Conservation (phyloP, 2,797 vertebrate genomes). For the Micrastur ruficollis region DNA sequence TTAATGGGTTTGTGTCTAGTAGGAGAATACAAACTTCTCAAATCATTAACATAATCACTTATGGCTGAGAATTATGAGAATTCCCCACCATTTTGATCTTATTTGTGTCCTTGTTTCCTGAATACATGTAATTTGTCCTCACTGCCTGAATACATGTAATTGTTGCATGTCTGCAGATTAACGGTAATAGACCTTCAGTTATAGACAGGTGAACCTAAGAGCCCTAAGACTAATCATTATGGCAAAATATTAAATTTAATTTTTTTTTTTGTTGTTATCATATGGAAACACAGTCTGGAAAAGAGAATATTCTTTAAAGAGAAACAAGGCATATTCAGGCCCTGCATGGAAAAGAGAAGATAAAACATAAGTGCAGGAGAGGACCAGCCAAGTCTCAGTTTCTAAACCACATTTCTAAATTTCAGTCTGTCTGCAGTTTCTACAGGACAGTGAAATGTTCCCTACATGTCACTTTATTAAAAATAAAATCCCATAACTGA, state of each 20-base stretch:
- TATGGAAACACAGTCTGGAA: neutral
- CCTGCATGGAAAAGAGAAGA: neutral
- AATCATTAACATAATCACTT: neutral
- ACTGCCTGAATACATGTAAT: neutral
- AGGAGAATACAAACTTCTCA: neutral
- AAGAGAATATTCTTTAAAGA: neutral
- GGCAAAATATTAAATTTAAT: neutral
- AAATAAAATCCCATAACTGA: neutral
- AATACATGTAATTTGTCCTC: neutral
- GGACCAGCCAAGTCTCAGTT: neutral
- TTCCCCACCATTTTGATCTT: neutral
- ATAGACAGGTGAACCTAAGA: neutral
- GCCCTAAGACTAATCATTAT: neutral
- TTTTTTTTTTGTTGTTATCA: neutral
- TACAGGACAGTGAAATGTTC: neutral
- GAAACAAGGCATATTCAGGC: neutral
- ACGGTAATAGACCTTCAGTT: neutral
- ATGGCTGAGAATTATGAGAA: neutral
- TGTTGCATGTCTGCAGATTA: neutral
- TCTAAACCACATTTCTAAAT: neutral
- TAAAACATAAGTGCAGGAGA: rapidly evolving
- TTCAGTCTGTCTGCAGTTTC: neutral
- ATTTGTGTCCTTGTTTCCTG: neutral
- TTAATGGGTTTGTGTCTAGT: neutral
- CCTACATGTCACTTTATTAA: neutral